phyloP scores from a whole-genome alignment of 2,797 vertebrate species.

The Borostomias antarcticus region DNA sequence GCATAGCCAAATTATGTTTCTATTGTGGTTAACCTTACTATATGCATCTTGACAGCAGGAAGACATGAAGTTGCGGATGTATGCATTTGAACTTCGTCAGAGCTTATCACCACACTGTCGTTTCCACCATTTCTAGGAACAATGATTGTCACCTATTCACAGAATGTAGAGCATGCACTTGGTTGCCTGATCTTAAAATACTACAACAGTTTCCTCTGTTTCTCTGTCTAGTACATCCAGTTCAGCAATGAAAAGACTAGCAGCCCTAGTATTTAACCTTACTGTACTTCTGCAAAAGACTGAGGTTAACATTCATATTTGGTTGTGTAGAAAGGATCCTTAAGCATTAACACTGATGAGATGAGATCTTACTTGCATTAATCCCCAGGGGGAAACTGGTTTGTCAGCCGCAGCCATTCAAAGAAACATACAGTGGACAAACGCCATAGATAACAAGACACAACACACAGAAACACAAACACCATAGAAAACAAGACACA shows the following conservation, averaged over 20 bases:
- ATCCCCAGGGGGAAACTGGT: no score
- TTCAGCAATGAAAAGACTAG: background rate
- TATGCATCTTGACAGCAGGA: background rate
- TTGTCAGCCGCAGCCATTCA: no score
- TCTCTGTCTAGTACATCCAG: background rate
- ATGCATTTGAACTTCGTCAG: background rate
- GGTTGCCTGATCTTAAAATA: conserved; percentile 47
- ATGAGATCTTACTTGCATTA: no score
- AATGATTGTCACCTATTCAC: conserved; percentile 40
- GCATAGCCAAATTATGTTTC: background rate
- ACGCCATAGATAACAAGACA: no score
- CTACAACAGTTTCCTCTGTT: conserved; percentile 49
- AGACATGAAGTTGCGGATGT: background rate
- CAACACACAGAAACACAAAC: no score
- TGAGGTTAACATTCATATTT: no score
- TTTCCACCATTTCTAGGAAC: conserved; percentile 70
- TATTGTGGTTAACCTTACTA: background rate
- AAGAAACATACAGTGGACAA: no score
- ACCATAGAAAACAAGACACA: no score
- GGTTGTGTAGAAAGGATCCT: no score
- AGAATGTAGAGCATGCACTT: conserved; percentile 49
- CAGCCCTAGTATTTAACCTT: background rate
- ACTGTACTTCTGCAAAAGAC: no score
- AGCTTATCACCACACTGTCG: conserved; percentile 38
- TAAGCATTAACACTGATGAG: no score